Percentiles rank a stretch among this genome's conserved stretches.
Evolutionary conservation across 2,113 vertebrate species (phyloP).

Genomic region (Macquaria ambigua): DNA sequence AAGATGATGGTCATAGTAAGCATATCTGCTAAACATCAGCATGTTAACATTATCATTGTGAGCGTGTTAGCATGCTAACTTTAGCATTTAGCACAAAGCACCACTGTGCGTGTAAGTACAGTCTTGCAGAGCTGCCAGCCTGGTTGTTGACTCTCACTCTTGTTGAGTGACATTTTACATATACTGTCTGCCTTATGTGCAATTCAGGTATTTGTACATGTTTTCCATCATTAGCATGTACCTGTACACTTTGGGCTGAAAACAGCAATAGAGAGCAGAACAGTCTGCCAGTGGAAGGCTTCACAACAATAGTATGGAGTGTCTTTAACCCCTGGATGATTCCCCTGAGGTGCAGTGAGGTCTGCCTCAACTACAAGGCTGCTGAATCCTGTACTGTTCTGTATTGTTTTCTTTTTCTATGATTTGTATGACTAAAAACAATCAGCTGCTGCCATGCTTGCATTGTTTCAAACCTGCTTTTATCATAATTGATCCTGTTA

Average conservation of each 20-base stretch:
- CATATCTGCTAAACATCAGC: background rate
- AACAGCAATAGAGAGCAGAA: background rate
- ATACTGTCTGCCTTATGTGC: background rate
- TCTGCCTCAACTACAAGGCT: background rate
- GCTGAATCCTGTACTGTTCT: constrained; percentile 5
- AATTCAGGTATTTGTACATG: background rate
- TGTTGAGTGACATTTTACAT: background rate
- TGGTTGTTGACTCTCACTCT: background rate
- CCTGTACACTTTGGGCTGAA: background rate
- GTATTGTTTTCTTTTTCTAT: constrained; percentile 13
- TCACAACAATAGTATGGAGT: background rate
- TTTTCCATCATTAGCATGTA: background rate
- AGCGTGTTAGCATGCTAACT: background rate
- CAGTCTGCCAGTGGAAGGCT: background rate
- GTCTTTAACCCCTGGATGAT: constrained; percentile 6
- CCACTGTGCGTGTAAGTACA: background rate
- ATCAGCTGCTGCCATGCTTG: background rate
- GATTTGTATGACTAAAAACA: background rate
- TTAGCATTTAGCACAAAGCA: background rate
- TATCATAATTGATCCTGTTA: background rate
- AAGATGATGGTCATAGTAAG: too few relatives aligned
- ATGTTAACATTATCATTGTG: background rate
- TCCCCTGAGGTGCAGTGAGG: background rate
- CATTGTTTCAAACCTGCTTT: background rate
- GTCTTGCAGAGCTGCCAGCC: background rate